Evolutionary conservation across 2,888 invertebrate genomes (phyloP).

Genomic region (Malthinus seriepunctatus): DNA sequence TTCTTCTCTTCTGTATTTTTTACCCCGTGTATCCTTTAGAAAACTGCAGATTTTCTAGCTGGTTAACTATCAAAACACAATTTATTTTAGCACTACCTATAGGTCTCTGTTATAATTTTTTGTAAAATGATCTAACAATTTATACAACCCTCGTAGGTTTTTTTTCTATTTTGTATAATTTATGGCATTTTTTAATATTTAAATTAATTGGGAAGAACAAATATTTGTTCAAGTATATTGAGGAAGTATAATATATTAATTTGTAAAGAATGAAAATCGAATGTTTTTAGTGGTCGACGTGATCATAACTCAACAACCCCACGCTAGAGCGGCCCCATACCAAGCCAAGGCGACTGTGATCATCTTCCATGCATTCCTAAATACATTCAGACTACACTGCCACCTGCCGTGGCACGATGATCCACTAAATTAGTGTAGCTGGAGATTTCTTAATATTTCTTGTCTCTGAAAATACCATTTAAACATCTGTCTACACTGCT

Average conservation of each 20-base stretch:
- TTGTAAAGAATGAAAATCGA: conserved; percentile 14
- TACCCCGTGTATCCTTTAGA: no score
- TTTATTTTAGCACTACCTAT: no score
- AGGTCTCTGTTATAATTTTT: no score
- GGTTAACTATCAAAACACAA: no score
- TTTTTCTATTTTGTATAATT: not conserved
- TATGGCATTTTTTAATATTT: conserved; percentile 3
- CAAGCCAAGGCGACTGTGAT: conserved; percentile 45
- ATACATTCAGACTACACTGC: conserved; percentile 38
- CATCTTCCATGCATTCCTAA: conserved; percentile 41
- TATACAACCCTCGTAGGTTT: no score
- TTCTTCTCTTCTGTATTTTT: no score
- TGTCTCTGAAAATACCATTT: conserved; percentile 42
- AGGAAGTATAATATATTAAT: conserved; percentile 9
- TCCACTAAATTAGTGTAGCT: conserved; percentile 50
- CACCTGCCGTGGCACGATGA: conserved; percentile 49
- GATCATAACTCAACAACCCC: conserved; percentile 44
- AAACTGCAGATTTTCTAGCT: no score
- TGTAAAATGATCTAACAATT: no score
- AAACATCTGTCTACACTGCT: conserved; percentile 43
- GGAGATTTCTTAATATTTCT: conserved; percentile 50
- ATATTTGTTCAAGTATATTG: conserved; percentile 1
- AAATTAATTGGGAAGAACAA: not conserved
- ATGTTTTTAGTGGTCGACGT: conserved; percentile 33
- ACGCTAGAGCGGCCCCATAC: conserved; percentile 53